Percentiles rank a stretch among this genome's conserved stretches.
Conservation (phyloP, 2,113 vertebrate genomes). For the Silurus glanis region DNA sequence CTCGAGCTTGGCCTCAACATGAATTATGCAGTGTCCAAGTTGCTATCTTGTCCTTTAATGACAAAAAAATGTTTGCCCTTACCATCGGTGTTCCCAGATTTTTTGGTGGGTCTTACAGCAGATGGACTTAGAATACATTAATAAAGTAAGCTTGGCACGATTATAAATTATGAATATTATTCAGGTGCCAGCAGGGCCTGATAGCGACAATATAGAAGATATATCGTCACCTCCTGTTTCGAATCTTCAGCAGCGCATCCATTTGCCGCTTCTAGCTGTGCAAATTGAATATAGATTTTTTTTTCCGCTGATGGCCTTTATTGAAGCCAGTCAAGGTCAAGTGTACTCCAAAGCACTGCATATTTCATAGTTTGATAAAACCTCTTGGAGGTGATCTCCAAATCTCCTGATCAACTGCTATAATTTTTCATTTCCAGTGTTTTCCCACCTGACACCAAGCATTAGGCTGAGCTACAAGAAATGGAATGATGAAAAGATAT, state of each 20-base stretch:
- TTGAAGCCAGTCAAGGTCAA: constrained; percentile 5
- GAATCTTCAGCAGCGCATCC: neutral
- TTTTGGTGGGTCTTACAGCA: constrained; percentile 5
- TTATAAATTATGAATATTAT: constrained; percentile 42
- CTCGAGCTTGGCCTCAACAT: neutral
- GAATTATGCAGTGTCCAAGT: constrained; percentile 41
- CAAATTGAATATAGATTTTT: constrained; percentile 40
- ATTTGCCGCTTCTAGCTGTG: neutral
- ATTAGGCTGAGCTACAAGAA: neutral
- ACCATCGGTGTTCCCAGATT: neutral
- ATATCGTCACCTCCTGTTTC: constrained; percentile 10
- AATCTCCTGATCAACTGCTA: neutral
- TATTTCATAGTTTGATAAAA: constrained; percentile 3
- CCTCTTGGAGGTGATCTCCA: neutral
- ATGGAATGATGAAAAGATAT: neutral
- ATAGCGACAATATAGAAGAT: constrained; percentile 10
- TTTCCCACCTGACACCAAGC: neutral
- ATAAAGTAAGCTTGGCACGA: constrained; percentile 23
- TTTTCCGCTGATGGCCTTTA: constrained; percentile 2
- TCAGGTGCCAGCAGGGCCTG: neutral
- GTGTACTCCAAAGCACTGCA: neutral
- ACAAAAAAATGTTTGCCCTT: constrained; percentile 21
- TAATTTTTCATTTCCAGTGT: neutral
- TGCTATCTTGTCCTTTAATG: neutral
- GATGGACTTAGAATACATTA: constrained; percentile 29